Evolutionary conservation across 2,113 vertebrate species (phyloP).

Genomic region (Vireo altiloquus): DNA sequence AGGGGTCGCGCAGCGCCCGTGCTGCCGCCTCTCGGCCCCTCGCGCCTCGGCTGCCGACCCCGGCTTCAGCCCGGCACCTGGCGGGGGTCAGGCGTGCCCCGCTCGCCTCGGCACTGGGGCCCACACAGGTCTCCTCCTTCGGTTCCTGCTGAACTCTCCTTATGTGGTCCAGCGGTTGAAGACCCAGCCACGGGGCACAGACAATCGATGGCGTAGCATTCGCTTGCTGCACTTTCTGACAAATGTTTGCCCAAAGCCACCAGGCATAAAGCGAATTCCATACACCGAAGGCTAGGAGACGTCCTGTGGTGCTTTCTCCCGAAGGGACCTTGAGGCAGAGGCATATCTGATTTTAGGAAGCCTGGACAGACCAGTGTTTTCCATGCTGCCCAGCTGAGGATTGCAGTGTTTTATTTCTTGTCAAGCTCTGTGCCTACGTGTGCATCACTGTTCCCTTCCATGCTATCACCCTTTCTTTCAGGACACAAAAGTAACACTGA

Average conservation of each 20-base stretch:
- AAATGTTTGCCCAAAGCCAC: fast-evolving
- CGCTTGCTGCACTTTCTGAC: fast-evolving
- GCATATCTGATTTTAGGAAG: fast-evolving
- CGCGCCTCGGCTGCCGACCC: background rate
- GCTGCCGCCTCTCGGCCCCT: background rate
- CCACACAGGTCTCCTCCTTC: fast-evolving
- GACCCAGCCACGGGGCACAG: no score
- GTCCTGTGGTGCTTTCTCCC: fast-evolving
- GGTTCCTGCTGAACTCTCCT: background rate
- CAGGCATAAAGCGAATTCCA: fast-evolving
- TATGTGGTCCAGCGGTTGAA: fast-evolving
- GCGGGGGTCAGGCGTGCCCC: fast-evolving
- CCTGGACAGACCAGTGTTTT: fast-evolving
- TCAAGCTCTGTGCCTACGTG: background rate
- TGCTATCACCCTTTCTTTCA: background rate
- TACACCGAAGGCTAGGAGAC: fast-evolving
- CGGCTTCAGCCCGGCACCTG: background rate
- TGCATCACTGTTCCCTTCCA: fast-evolving
- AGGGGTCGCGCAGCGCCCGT: fast-evolving
- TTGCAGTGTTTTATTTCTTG: background rate
- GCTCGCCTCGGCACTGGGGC: fast-evolving
- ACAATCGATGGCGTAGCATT: fast-evolving
- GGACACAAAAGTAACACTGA: background rate
- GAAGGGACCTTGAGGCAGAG: no score
- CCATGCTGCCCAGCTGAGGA: fast-evolving